These are phyloP conservation scores for Pseudomyrmex concolor DNA, from an alignment of 1,140 invertebrate species.

Conservation along the genomic window DNA sequence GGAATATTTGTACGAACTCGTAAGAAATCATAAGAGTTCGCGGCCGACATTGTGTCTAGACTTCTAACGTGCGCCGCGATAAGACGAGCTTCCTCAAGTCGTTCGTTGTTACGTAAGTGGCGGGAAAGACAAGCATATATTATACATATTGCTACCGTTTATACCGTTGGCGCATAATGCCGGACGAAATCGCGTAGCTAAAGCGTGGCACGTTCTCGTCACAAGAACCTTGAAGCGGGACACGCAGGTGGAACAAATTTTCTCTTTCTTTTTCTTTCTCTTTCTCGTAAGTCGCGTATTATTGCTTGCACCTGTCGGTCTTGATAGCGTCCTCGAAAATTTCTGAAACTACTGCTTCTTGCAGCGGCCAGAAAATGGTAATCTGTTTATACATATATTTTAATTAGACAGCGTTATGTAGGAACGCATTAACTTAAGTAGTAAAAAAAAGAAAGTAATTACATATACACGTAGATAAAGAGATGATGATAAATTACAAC, in stretches of 20 bases:
- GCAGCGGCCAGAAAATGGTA: background rate
- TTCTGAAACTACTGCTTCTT: background rate
- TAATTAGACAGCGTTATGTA: background rate
- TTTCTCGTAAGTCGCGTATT: background rate
- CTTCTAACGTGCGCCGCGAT: slow-evolving; percentile 35
- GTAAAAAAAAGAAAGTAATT: background rate
- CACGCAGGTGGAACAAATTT: slow-evolving; percentile 64
- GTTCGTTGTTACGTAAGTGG: slow-evolving; percentile 49
- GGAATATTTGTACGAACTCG: slow-evolving; percentile 58
- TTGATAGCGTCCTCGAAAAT: slow-evolving; percentile 58
- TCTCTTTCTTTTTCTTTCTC: slow-evolving; percentile 16
- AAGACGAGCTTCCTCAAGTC: slow-evolving; percentile 19
- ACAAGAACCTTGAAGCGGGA: slow-evolving; percentile 43
- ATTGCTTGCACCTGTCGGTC: slow-evolving; percentile 56
- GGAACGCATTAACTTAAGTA: background rate
- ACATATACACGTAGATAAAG: background rate
- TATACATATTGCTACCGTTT: slow-evolving; percentile 51
- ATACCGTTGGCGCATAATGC: slow-evolving; percentile 35
- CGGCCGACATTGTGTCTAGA: slow-evolving; percentile 40
- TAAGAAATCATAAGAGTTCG: slow-evolving; percentile 26
- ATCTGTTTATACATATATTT: slow-evolving; percentile 1
- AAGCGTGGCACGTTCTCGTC: slow-evolving; percentile 8
- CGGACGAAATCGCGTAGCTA: slow-evolving; percentile 23
- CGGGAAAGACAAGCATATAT: slow-evolving; percentile 9
- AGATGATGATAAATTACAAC: background rate